A percentile compares a stretch with the other conserved stretches of the same genome.
These are phyloP conservation scores for Callyntrura guangdongensis DNA, from an alignment of 2,888 invertebrate species.

Conservation along the genomic window DNA sequence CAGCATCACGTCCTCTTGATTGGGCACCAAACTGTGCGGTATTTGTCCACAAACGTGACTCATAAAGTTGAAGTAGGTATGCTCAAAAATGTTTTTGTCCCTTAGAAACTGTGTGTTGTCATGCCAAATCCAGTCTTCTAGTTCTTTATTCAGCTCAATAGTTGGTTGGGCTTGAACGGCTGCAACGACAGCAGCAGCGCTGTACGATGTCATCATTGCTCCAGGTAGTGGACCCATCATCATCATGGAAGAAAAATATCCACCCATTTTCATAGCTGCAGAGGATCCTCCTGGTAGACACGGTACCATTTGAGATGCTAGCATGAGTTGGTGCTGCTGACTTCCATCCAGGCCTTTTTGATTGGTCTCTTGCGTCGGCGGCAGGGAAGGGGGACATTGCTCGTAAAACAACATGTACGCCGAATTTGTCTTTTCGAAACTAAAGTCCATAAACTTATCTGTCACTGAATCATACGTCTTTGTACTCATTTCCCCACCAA, in stretches of 20 bases:
- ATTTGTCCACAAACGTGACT: constrained; percentile 98
- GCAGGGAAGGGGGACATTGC: constrained; percentile 88
- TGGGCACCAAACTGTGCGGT: constrained; percentile 92
- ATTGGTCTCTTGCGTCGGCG: constrained; percentile 61
- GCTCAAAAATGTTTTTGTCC: constrained; percentile 98
- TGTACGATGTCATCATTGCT: neutral
- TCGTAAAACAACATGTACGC: constrained; percentile 99
- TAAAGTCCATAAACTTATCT: constrained; percentile 98
- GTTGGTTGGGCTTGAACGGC: constrained; percentile 84
- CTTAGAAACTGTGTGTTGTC: constrained; percentile 98
- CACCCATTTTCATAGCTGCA: constrained; percentile 83
- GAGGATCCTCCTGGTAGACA: constrained; percentile 82
- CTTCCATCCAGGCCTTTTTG: neutral
- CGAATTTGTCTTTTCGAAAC: constrained; percentile 98
- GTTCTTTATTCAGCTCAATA: constrained; percentile 91
- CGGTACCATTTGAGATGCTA: constrained; percentile 40
- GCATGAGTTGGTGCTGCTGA: neutral
- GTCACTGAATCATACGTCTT: constrained; percentile 98
- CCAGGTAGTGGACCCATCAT: constrained; percentile 43
- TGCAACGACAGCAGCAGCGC: neutral
- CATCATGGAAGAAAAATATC: constrained; percentile 3
- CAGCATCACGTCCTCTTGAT: constrained; percentile 93
- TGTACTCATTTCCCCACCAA: constrained; percentile 99
- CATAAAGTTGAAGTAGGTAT: constrained; percentile 98
- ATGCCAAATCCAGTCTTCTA: constrained; percentile 98